Evolutionary conservation across 2,888 invertebrate species (phyloP), one percentile per base, ranked within the genome.

Genomic region (Agriopis marginaria): DNA sequence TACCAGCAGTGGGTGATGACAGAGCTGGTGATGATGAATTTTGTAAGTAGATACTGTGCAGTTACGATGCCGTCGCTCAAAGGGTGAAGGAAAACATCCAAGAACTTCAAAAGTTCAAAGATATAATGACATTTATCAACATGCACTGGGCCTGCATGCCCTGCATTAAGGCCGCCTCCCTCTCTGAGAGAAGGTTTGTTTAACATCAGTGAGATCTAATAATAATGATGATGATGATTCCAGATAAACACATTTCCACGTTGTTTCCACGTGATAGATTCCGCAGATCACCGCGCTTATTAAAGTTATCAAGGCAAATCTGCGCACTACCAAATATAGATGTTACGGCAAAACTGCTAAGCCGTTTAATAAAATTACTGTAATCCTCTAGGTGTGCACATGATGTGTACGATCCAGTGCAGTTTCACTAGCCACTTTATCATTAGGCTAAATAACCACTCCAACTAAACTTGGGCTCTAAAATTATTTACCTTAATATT

Each of bases 331-430:
- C 50, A 17, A 50, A 50, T 17, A 17, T 17, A 50, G 50, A 50
- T 9, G 14, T 50, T 50, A 50, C 17, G 5, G 50, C 50, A 17
- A 50, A 49, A n/a, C 44, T 53, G 11, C 56, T 40, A 17, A 50
- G 39, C 10, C 44, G 14, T 51, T 58, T 66, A 66, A 47, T 66
- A 66, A 49, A 61, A 55, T 66, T 61, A 61, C 54, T 17, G 42
- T 55, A 42, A 61, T 56, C 62, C 23, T 23, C 9, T 11, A 54
- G 63, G 63, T 63, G 68, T 63, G 63, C 51, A 49, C 59, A 63
- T 54, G 53, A 55, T 8, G 54, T 39, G 32, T 53, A 56, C 44
- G 40, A n/a, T 63, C 50, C 50, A 50, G 17, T 50, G 50, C 50
- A 50, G 50, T 50, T 50, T 14, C 17, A 50, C 14, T 50, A 17